phyloP scores from a whole-genome alignment of 2,888 invertebrate species.

The Rugalucina vietnamica region DNA sequence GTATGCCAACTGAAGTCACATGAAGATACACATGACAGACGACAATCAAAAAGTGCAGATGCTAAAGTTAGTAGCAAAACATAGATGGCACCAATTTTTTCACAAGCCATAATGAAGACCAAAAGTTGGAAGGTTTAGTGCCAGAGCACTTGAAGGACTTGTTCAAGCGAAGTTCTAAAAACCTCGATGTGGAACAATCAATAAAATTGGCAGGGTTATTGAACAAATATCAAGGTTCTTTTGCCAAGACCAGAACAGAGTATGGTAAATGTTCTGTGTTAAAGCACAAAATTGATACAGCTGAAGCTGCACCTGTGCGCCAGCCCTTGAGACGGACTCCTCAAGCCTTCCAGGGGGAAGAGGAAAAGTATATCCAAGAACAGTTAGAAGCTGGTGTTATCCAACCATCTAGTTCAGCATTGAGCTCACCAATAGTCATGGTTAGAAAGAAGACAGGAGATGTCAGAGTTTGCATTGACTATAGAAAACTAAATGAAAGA shows the following conservation, averaged over 20 bases:
- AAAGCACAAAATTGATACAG: background rate
- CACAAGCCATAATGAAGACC: background rate
- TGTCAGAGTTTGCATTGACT: constrained; percentile 32
- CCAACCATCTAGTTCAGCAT: background rate
- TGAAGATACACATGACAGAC: background rate
- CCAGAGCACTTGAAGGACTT: background rate
- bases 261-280: background rate
- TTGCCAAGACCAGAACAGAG: background rate
- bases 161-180: background rate
- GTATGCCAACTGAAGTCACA: background rate
- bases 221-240: background rate
- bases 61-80: too few relatives aligned
- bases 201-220: background rate
- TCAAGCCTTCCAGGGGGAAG: background rate
- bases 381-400: background rate
- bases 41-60: background rate
- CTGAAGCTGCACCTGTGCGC: background rate
- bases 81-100: background rate
- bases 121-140: background rate
- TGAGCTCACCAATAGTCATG: background rate
- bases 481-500: constrained; percentile 27
- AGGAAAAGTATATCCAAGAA: too few relatives aligned
- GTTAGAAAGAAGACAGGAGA: background rate
- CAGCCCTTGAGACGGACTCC: background rate
- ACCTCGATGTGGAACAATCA: background rate